phyloP scores from a whole-genome alignment of 2,888 invertebrate species.

The Stenotaenia linearis region DNA sequence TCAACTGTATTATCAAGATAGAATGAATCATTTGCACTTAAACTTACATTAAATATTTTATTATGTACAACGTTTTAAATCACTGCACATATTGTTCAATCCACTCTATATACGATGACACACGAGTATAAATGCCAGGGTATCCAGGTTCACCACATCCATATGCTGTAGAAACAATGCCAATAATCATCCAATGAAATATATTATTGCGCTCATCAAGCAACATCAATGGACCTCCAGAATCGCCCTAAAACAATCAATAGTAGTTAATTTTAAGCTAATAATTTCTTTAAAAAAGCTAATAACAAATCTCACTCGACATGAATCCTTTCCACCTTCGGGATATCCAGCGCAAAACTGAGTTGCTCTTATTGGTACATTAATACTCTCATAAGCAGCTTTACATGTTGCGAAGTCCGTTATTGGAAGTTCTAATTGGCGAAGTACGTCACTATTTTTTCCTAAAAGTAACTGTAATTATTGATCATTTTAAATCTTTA shows the following conservation, averaged over 20 bases:
- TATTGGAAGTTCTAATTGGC: conserved; percentile 1
- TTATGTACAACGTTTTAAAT: no score
- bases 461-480: background rate
- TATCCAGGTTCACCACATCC: conserved; percentile 31
- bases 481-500: background rate
- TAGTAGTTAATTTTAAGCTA: background rate
- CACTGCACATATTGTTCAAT: background rate
- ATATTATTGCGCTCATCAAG: background rate
- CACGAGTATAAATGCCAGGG: conserved; percentile 34
- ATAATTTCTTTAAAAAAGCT: background rate
- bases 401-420: background rate
- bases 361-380: conserved; percentile 10
- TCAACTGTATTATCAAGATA: background rate
- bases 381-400: background rate
- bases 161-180: background rate
- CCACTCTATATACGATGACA: conserved; percentile 34
- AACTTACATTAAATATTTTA: background rate
- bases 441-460: background rate
- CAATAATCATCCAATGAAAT: background rate
- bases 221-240: conserved; percentile 27
- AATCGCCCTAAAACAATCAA: conserved; percentile 16
- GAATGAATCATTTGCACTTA: background rate
- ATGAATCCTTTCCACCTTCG: conserved; percentile 24
- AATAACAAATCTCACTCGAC: background rate
- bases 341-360: conserved; percentile 20